Base-by-base conservation (phyloP, 1,140 invertebrate species). In the Drosophila mauritiana region DNA sequence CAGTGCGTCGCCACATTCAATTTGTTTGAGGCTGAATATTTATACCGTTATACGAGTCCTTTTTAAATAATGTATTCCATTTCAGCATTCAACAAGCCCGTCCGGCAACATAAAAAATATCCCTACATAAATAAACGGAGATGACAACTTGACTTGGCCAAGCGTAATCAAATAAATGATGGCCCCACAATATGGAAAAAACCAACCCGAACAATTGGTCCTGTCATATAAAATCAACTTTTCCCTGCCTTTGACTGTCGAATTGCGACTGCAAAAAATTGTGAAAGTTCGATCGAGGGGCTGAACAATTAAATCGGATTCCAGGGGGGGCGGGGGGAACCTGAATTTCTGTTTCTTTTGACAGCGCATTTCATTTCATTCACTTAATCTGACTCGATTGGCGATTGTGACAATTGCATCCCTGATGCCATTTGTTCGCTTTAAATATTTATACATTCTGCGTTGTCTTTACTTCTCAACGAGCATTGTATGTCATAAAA, bases 151-250 rank as follows among this genome's bases (percentile, higher is more conserved):
- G 46, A 61, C 52, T 59, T 56, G 46, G 43, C 64, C 73, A 68
- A 17, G 57, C 57, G 37, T 82, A 78, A 81, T 88, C 74, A 85
- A 81, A 85, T 78, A 70, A 86, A 78, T 72, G 78, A 86, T 64
- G 58, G 36, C 34, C 52, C 45, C 34, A 25, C 45, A 49, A 67
- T 36, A 36, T 15, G 40, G 31, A 59, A 45, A 61, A 64, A 27
- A 37, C 8, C 11, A 10, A 53, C 36, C 53, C 54, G 37, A 77
- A 63, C 22, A 40, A 65, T 57, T 73, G 70, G 34, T 11, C 25
- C 55, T 69, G 62, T 82, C 75, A 82, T 72, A 76, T 58, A 72
- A 63, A 73, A 73, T 76, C 27, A 45, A 46, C 58, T 78, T 76
- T 86, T 54, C 31, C 57, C 49, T 40, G 17, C 39, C 43, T 36